Evolutionary conservation across 2,797 vertebrate genomes (phyloP), one percentile per base, ranked within the genome.

Genomic region (Xenops minutus): DNA sequence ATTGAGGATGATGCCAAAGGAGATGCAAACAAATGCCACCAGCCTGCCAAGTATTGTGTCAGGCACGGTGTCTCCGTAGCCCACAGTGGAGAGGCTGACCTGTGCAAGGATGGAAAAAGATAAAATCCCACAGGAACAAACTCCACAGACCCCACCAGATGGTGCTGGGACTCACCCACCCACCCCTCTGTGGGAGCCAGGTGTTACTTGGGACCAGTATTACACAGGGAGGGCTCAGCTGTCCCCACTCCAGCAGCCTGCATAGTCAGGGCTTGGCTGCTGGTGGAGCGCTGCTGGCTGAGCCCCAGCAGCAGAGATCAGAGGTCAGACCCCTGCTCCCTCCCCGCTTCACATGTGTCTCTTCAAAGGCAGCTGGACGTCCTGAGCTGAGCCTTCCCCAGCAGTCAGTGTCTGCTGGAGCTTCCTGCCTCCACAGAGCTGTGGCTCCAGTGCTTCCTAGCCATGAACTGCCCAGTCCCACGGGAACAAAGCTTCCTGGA

Each of bases 41-140:
- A 99, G 95, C 87, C 98, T 98, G 83, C 99, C 99, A 0, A 99
- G 98, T 61, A 98, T 96, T 0, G 98, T 98, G 88, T 99, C 97
- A 0, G 99, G 99, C 41, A 99, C 98, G 0, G 98, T 99, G 76
- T 99, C 99, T 14, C 99, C 99, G 0, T 99, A 99, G 85, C 99
- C 99, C 84, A 99, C 99, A 0, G 99, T 99, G 76, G 99, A 99
- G 95, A 99, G 99, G 97, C 99, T 99, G 91, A 99, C 99, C 99
- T 99, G 96, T 26, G 86, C 27, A 41, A 90, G 62, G 74, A 66
- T 20, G 37, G 59, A 34, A 68, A 68, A 49, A 36, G 80, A 32
- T 32, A 17, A 80, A 83, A 52, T 8, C 21, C 49, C 6, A 5
- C 0, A 0, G 16, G 29, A 67, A 34, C 4, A 26, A 80, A 26